Percentiles rank a stretch among this genome's conserved stretches.
These are phyloP conservation scores for Alloplasta piceator DNA, from an alignment of 2,888 invertebrate genomes.

Conservation along the genomic window DNA sequence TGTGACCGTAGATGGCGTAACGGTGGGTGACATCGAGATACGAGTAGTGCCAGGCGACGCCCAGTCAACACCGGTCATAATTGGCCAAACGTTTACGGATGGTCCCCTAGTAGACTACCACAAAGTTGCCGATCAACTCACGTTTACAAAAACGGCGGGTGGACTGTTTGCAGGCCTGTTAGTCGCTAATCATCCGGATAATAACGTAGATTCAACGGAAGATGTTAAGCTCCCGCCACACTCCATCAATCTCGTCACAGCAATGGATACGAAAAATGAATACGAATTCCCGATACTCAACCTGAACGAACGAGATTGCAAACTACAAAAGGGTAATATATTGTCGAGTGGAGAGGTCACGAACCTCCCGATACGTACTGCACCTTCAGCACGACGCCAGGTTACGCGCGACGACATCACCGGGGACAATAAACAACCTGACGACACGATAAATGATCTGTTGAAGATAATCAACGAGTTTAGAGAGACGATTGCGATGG, in stretches of 20 bases:
- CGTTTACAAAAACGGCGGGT: not conserved
- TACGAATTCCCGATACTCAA: not conserved
- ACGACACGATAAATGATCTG: constrained; percentile 23
- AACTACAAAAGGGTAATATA: too few relatives aligned
- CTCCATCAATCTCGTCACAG: not conserved
- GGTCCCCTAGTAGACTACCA: not conserved
- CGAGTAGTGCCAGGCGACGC: constrained; percentile 26
- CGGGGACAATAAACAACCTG: constrained; percentile 25
- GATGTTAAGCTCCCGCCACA: not conserved
- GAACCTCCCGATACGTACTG: too few relatives aligned
- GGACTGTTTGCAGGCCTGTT: not conserved
- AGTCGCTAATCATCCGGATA: not conserved
- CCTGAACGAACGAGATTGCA: too few relatives aligned
- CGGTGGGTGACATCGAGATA: constrained; percentile 2
- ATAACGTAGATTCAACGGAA: not conserved
- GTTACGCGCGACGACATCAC: not conserved
- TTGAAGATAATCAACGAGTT: constrained; percentile 43
- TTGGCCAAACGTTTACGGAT: constrained; percentile 34
- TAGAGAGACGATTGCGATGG: constrained; percentile 49
- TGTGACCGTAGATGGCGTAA: constrained; percentile 13
- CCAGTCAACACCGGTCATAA: constrained; percentile 9
- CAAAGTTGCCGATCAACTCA: constrained; percentile 18
- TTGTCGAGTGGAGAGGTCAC: too few relatives aligned
- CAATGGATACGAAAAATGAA: not conserved
- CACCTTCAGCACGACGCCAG: not conserved